Evolutionary conservation across 1,140 invertebrate genomes (phyloP), one percentile per base, ranked within the genome.

Genomic region (Macrocentrus cingulum): DNA sequence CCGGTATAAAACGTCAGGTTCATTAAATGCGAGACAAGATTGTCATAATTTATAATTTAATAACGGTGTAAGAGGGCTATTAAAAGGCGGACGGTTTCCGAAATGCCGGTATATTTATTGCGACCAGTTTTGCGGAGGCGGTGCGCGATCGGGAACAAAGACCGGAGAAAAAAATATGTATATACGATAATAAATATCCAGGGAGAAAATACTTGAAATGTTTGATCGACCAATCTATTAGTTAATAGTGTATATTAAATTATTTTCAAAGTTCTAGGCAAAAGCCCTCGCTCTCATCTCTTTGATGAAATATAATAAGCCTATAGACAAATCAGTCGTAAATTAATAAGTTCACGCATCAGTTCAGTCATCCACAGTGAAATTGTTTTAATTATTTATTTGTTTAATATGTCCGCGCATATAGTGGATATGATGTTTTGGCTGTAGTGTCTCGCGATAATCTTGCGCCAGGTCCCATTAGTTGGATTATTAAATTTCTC

Each of bases 401-500:
- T 34, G 6, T 34, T 34, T 7, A 6, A 34, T 34, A 34, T 34
- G 18, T 45, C 19, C 19, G 19, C 29, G 34, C 20, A 37, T 18
- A 7, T 23, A 7, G 20, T 29, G 25, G 18, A 1, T 8, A 20
- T 8, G 19, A 50, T 39, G 34, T 52, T 52, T 52, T 52, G 16
- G 51, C 32, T 34, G 6, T 56, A 11, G 42, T 57, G 46, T 50
- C 55, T 55, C 41, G 49, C 46, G 61, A 59, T 59, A 62, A 39
- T 50, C 51, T 55, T 44, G 52, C 23, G 50, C 49, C 48, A 51
- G 49, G 51, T 50, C 42, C 56, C 60, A 66, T 63, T 78, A 78
- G 74, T 65, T 71, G 73, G 73, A 79, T 79, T 80, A 80, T 80
- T 80, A 79, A 80, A 80, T 80, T 80, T 80, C 75, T 78, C 68